Conservation (phyloP, 1,140 invertebrate genomes). For the Tetranychus urticae region DNA sequence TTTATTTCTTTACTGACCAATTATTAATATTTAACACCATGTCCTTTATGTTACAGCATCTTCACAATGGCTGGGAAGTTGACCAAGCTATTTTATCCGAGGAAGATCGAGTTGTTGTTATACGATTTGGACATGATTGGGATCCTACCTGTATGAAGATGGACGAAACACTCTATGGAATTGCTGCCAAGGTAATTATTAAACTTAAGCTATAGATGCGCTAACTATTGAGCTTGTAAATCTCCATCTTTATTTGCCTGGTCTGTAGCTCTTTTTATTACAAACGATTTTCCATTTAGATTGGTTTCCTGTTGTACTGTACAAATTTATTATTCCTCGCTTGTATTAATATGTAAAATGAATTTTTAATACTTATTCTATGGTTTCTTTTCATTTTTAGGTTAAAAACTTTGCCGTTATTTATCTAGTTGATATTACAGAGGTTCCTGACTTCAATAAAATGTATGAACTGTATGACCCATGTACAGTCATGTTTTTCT, state of each 20-base stretch:
- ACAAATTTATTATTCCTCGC: no score
- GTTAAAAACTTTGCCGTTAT: constrained; percentile 74
- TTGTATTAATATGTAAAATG: no score
- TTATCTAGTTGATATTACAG: constrained; percentile 89
- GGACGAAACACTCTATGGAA: constrained; percentile 95
- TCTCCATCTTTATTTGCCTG: no score
- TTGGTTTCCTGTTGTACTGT: no score
- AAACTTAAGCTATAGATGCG: constrained; percentile 37
- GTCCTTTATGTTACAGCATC: constrained; percentile 98
- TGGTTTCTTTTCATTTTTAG: background rate
- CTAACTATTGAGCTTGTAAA: background rate
- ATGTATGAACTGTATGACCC: constrained; percentile 99
- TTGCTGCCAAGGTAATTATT: constrained; percentile 59
- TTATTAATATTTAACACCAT: constrained; percentile 25
- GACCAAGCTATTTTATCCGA: constrained; percentile 95
- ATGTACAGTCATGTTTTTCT: constrained; percentile 99
- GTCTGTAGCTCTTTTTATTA: background rate
- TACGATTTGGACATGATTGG: constrained; percentile 97
- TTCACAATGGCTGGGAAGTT: constrained; percentile 98
- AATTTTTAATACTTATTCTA: no score
- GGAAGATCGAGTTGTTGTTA: constrained; percentile 89
- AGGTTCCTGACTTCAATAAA: constrained; percentile 99
- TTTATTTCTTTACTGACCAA: no score
- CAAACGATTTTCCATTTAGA: background rate
- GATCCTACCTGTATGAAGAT: constrained; percentile 99